Evolutionary conservation across 2,888 invertebrate species (phyloP).

Genomic region (Luperina testacea): DNA sequence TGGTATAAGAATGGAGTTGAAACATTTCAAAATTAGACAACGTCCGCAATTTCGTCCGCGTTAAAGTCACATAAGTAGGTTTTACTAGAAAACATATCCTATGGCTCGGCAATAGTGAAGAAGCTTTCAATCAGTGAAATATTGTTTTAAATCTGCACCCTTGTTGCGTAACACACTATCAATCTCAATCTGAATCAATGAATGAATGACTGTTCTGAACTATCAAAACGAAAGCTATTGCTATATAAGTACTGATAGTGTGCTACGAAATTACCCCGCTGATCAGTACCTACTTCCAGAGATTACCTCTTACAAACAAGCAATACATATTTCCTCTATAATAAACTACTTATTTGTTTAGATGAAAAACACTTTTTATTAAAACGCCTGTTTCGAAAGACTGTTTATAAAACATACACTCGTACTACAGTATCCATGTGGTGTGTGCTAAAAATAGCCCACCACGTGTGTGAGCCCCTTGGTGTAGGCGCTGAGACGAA

Average conservation of each 20-base stretch:
- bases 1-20: not conserved
- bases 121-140: not conserved
- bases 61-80: not conserved
- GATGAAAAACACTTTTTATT: not conserved
- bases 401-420: too few species aligned
- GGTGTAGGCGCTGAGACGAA: not conserved
- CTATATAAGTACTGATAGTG: too few species aligned
- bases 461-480: conserved; percentile 7
- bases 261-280: not conserved
- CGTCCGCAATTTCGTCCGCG: not conserved
- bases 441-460: conserved; percentile 15
- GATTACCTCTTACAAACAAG: not conserved
- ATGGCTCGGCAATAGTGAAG: not conserved
- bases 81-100: not conserved
- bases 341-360: not conserved
- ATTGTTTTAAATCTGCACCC: not conserved
- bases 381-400: not conserved
- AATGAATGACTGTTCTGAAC: too few species aligned
- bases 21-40: not conserved
- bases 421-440: not conserved
- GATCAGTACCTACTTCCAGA: not conserved
- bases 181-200: too few species aligned
- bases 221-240: too few species aligned
- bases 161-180: too few species aligned
- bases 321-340: not conserved